phyloP scores from a whole-genome alignment of 2,888 invertebrate genomes.

The Zygaena filipendulae region DNA sequence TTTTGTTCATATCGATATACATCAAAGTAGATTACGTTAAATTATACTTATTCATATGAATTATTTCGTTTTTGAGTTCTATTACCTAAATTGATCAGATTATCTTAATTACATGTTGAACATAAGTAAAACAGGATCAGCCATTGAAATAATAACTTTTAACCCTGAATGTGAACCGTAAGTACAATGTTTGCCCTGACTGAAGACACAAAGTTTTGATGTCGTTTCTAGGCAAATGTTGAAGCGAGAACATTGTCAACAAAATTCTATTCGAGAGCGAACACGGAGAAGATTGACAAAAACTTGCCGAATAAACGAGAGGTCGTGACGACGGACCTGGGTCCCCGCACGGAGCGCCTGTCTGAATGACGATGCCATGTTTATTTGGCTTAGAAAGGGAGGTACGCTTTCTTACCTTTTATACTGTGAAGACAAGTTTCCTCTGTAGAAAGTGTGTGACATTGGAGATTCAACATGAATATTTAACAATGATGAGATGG shows the following conservation, averaged over 20 bases:
- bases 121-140: no score
- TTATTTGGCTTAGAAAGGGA: slow-evolving; percentile 57
- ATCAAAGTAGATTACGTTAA: no score
- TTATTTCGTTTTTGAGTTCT: no score
- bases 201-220: slow-evolving; percentile 33
- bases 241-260: slow-evolving; percentile 34
- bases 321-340: slow-evolving; percentile 37
- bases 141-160: no score
- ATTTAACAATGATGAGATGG: slow-evolving; percentile 31
- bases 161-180: slow-evolving; percentile 17
- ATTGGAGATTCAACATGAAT: slow-evolving; percentile 38
- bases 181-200: slow-evolving; percentile 33
- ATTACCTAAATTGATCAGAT: no score
- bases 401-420: no score
- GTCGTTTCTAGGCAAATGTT: slow-evolving; percentile 40
- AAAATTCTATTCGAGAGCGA: slow-evolving; percentile 37
- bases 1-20: slow-evolving; percentile 28
- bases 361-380: slow-evolving; percentile 56
- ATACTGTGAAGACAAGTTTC: slow-evolving; percentile 18
- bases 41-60: no score
- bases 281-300: slow-evolving; percentile 42
- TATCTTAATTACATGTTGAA: no score
- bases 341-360: slow-evolving; percentile 33
- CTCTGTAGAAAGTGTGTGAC: slow-evolving; percentile 36
- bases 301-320: slow-evolving; percentile 48